phyloP scores from a whole-genome alignment of 2,113 vertebrate genomes.

The Python bivittatus region DNA sequence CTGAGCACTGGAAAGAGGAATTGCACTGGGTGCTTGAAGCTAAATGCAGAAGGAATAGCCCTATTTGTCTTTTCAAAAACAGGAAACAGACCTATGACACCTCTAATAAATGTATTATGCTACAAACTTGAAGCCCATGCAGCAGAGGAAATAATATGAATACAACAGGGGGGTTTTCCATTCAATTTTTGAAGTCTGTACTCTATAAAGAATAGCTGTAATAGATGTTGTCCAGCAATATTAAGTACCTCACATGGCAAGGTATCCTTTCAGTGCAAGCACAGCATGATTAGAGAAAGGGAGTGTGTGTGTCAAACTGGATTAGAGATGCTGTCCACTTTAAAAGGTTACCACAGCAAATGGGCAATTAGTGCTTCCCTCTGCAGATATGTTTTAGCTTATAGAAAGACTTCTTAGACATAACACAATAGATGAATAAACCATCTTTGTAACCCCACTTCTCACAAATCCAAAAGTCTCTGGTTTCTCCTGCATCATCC shows the following conservation, averaged over 20 bases:
- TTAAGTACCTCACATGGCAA: background rate
- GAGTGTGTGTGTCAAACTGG: constrained; percentile 37
- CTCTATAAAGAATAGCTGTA: constrained; percentile 24
- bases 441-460: constrained; percentile 62
- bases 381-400: constrained; percentile 45
- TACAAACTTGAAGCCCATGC: background rate
- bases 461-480: constrained; percentile 45
- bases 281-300: constrained; percentile 52
- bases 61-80: background rate
- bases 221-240: constrained; percentile 7
- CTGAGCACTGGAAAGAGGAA: background rate
- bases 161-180: background rate
- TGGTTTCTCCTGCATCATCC: constrained; percentile 26
- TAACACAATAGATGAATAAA: constrained; percentile 61
- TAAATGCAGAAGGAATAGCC: background rate
- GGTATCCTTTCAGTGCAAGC: constrained; percentile 30
- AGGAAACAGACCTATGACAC: background rate
- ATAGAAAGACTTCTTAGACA: constrained; percentile 38
- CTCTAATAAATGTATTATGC: background rate
- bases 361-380: constrained; percentile 70
- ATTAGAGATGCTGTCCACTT: constrained; percentile 59
- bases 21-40: background rate
- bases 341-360: constrained; percentile 72
- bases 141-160: background rate
- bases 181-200: background rate